phyloP scores from a whole-genome alignment of 1,140 invertebrate species.

The Sycophila sp. region DNA sequence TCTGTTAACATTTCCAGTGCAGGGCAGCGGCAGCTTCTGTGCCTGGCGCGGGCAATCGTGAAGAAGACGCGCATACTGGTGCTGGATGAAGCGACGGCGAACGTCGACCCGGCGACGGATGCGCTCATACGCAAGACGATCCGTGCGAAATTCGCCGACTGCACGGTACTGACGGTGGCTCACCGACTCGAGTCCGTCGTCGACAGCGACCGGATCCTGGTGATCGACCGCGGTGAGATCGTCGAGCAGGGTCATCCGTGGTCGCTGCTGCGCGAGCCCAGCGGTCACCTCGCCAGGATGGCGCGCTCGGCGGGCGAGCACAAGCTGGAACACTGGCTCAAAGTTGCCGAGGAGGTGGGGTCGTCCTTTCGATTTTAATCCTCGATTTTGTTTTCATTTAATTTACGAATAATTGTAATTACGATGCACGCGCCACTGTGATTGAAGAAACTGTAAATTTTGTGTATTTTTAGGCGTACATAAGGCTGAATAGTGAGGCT shows the following conservation, averaged over 20 bases:
- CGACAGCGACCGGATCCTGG: conserved; percentile 69
- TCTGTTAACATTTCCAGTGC: conserved; percentile 78
- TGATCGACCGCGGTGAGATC: conserved; percentile 68
- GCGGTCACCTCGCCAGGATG: conserved; percentile 48
- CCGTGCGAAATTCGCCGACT: conserved; percentile 69
- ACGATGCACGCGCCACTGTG: no score
- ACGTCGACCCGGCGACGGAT: conserved; percentile 70
- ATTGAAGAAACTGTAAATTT: neutral
- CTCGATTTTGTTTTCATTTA: no score
- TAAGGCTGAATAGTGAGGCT: conserved; percentile 22
- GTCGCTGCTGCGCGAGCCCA: conserved; percentile 61
- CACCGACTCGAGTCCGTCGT: conserved; percentile 73
- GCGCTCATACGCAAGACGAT: conserved; percentile 76
- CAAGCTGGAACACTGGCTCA: conserved; percentile 40
- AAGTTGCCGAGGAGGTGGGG: conserved; percentile 36
- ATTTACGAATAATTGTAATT: no score
- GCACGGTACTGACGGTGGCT: conserved; percentile 76
- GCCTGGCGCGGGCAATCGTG: conserved; percentile 78
- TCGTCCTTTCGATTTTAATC: no score
- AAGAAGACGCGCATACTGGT: conserved; percentile 69
- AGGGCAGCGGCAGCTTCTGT: conserved; percentile 79
- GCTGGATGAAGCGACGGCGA: conserved; percentile 73
- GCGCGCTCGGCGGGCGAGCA: conserved; percentile 40
- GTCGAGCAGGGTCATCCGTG: conserved; percentile 69
- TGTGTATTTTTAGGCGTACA: conserved; percentile 8